Evolutionary conservation across 2,797 vertebrate species (phyloP), one percentile per base, ranked within the genome.

Genomic region (Adelosebastes latens): DNA sequence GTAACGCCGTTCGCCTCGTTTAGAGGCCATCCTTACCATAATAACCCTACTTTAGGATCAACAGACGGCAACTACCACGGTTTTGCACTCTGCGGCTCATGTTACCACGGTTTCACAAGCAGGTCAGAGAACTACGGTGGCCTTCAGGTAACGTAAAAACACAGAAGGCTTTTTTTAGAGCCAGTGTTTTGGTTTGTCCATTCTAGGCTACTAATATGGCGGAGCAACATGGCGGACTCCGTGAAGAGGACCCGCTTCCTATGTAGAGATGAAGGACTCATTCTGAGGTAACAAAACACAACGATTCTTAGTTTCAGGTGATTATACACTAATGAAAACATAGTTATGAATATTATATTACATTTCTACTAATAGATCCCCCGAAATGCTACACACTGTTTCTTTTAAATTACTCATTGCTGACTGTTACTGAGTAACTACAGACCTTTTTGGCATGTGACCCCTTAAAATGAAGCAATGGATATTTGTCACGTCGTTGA

Each of bases 301-400:
- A 46, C 1, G 1, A 46, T 8, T 46, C 6, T 46, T 46, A 46
- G 42, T 46, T 1, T 46, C 14, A 46, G 42, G 42, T 46, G 42
- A 46, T 46, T 46, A 3, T 46, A 18, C 42, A 46, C 3, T 46
- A 46, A 46, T 8, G 6, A 46, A 46, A 46, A 46, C 42, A 46
- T 1, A 1, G 42, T 18, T 8, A 8, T 46, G 16, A 46, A 0
- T 0, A 18, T 8, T 18, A 46, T 8, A 46, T 46, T 18, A 0
- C 14, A 46, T 46, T 7, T 46, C 14, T 46, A 6, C 42, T 3
- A 46, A 46, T 46, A 46, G 16, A 46, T 7, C 42, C 42, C 42
- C 16, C 1, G 0, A 46, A 18, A 39, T 11, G 3, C 5, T 42
- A 3, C 14, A 16, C 31, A 32, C 31, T 32, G 8, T 32, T 32